Evolutionary conservation across 2,888 invertebrate species (phyloP), one percentile per base, ranked within the genome.

Genomic region (Agriotes lineatus): DNA sequence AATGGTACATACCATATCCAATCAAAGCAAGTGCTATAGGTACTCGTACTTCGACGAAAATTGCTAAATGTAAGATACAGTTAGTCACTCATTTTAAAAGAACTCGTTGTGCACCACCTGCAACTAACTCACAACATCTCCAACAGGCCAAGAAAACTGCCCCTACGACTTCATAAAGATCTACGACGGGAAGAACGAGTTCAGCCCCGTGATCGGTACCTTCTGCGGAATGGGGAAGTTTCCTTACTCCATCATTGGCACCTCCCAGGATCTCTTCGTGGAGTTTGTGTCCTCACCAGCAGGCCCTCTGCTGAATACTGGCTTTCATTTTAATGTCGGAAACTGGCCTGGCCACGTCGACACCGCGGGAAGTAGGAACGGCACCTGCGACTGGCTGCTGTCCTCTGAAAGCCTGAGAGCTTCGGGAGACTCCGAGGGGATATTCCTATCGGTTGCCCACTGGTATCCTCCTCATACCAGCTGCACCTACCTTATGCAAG

Each of bases 401-500:
- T 94, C 93, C 61, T 94, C 95, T 54, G 93, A 94, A 76, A 91
- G 93, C 35, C 85, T 96, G 18, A 88, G 90, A 80, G 90, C 91
- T 75, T 91, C 91, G 54, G 93, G 94, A 20, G 93, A 93, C 80
- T 91, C 93, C 22, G 95, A 96, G 80, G 96, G 95, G 4, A 95
- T 96, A 75, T 96, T 96, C 83, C 87, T 96, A 16, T 95, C 95
- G 0, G 95, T 96, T 10, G 95, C 95, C 0, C 96, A 96, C 81
- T 96, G 96, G 96, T 96, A 96, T 82, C 96, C 96, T 0, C 95
- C 96, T 0, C 94, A 95, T 80, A 96, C 96, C 0, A 94, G 94
- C 10, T 96, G 96, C 84, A 95, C 95, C 42, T 96, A 96, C 82
- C 88, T 95, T 74, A 94, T 96, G 86, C 92, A 94, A 82, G 96